phyloP scores from a whole-genome alignment of 1,140 invertebrate species.

The Daktulosphaira vitifoliae region DNA sequence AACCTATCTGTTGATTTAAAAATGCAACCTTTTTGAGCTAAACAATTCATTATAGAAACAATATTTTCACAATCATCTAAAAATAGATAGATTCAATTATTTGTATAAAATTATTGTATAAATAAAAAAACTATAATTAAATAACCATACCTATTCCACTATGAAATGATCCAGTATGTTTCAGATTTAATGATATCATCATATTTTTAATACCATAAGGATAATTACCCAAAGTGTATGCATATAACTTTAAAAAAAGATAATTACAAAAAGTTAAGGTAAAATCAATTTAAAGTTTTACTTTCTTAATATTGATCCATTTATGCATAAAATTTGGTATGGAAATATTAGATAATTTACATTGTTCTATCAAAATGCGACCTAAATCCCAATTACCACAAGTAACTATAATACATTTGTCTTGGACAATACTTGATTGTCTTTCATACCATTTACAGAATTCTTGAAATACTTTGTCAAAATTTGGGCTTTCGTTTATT shows the following conservation, averaged over 20 bases:
- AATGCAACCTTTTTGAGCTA: background rate
- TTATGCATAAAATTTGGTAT: slow-evolving; percentile 16
- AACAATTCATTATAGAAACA: slow-evolving; percentile 13
- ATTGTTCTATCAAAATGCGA: slow-evolving; percentile 6
- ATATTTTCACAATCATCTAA: slow-evolving; percentile 27
- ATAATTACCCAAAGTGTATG: slow-evolving; percentile 18
- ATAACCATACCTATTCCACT: slow-evolving; percentile 33
- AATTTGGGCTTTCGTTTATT: background rate
- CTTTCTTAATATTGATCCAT: slow-evolving; percentile 29
- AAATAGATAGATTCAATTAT: background rate
- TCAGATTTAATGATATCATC: slow-evolving; percentile 16
- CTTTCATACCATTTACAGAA: slow-evolving; percentile 9
- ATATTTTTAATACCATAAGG: slow-evolving; percentile 32
- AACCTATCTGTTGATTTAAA: slow-evolving; percentile 20
- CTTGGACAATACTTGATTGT: background rate
- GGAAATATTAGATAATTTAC: slow-evolving; percentile 2
- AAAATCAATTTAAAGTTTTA: background rate
- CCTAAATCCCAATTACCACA: slow-evolving; percentile 21
- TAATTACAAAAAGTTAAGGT: too few species aligned
- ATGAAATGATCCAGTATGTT: slow-evolving; percentile 28
- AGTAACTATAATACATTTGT: slow-evolving; percentile 16
- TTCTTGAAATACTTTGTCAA: slow-evolving; percentile 8
- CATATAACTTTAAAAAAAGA: slow-evolving; percentile 19
- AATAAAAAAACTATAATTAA: background rate
- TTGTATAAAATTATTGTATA: too few species aligned